Evolutionary conservation across 2,113 vertebrate species (phyloP).

Genomic region (Anarrhichthys ocellatus): DNA sequence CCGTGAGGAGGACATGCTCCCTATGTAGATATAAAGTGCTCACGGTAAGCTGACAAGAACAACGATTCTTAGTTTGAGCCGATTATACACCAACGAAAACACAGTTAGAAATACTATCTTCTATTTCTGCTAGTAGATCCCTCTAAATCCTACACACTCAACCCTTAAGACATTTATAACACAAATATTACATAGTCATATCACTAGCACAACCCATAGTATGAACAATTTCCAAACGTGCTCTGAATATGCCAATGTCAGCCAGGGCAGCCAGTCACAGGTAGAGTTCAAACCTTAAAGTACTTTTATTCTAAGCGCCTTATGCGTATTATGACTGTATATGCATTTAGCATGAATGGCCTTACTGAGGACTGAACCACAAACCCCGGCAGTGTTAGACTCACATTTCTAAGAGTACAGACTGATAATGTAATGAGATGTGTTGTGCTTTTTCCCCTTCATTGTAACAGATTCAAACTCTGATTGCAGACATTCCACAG

Average conservation of each 20-base stretch:
- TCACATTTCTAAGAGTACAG: background rate
- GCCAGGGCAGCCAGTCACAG: background rate
- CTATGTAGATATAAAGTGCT: background rate
- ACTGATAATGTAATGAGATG: background rate
- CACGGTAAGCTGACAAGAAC: background rate
- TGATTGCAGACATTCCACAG: background rate
- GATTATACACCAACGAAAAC: background rate
- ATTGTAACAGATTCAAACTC: background rate
- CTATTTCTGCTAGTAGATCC: background rate
- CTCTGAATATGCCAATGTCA: background rate
- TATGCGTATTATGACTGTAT: background rate
- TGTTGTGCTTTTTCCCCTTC: background rate
- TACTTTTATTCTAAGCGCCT: slow-evolving; percentile 2
- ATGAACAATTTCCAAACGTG: background rate
- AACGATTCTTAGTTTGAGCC: no score
- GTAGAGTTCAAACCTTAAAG: background rate
- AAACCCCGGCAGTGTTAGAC: background rate
- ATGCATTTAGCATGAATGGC: slow-evolving; percentile 1
- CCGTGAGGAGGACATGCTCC: no score
- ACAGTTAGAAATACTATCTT: no score
- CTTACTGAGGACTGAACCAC: background rate
- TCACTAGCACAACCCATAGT: background rate
- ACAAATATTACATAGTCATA: background rate
- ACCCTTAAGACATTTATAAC: no score
- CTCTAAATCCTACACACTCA: no score